phyloP scores from a whole-genome alignment of 1,140 invertebrate species.

The Sycophaga agraensis region DNA sequence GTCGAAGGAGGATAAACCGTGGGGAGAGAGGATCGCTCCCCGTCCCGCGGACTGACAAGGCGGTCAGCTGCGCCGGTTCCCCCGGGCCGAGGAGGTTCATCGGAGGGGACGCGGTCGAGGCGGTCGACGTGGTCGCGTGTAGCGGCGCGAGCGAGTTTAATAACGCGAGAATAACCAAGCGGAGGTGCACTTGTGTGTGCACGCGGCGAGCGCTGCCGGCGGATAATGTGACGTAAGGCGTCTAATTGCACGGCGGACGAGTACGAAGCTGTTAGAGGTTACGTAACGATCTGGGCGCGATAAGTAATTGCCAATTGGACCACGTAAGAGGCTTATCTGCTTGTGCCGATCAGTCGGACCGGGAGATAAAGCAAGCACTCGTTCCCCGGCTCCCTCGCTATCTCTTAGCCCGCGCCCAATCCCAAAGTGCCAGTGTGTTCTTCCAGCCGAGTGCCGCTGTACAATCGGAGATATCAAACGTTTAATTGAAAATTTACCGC shows the following conservation, averaged over 20 bases:
- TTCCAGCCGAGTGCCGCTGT: not conserved
- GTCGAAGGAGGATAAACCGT: too few species aligned
- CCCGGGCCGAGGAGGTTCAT: too few species aligned
- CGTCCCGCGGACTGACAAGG: too few species aligned
- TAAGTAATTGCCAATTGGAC: slow-evolving; percentile 34
- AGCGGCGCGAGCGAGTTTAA: too few species aligned
- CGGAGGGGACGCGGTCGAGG: not conserved
- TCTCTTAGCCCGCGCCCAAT: not conserved
- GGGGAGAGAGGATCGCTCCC: too few species aligned
- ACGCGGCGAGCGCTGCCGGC: not conserved
- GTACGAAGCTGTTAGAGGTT: slow-evolving; percentile 28
- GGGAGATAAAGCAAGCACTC: slow-evolving; percentile 18
- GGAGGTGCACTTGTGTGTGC: not conserved
- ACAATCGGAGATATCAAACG: slow-evolving; percentile 2
- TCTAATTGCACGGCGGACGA: slow-evolving; percentile 24
- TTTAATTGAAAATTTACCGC: slow-evolving; percentile 21
- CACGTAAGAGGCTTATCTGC: slow-evolving; percentile 33
- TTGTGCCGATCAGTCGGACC: slow-evolving; percentile 22
- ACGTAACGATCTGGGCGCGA: slow-evolving; percentile 29
- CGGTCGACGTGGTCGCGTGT: not conserved
- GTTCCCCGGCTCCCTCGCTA: not conserved
- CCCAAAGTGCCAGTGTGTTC: too few species aligned
- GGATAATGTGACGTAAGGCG: slow-evolving; percentile 29
- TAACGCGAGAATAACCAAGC: too few species aligned
- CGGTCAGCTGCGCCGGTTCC: too few species aligned